phyloP scores from a whole-genome alignment of 2,797 vertebrate genomes.

The Chanos chanos region DNA sequence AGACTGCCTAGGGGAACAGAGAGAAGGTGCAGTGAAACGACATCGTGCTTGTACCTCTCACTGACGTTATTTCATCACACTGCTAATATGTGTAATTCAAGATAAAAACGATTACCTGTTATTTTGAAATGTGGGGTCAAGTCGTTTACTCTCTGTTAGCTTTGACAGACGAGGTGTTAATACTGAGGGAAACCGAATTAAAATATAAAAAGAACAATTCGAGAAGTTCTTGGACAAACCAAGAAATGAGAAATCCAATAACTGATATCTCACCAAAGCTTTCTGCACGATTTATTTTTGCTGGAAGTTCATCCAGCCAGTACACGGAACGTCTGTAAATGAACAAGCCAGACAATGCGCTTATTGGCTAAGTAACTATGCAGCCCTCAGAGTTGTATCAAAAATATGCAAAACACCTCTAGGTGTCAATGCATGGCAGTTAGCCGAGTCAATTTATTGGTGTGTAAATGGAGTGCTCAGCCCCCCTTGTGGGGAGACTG shows the following conservation, averaged over 20 bases:
- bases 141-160: conserved; percentile 51
- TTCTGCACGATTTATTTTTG: conserved; percentile 15
- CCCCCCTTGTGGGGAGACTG: background rate
- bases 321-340: conserved; percentile 65
- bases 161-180: conserved; percentile 58
- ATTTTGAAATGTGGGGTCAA: conserved; percentile 30
- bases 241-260: background rate
- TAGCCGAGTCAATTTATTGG: background rate
- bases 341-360: conserved; percentile 2
- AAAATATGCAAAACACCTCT: background rate
- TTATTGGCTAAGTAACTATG: too few species aligned
- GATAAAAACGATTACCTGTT: conserved; percentile 52
- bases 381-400: too few species aligned
- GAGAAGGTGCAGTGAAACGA: too few species aligned
- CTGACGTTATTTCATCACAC: background rate
- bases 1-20: conserved; percentile 45
- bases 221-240: background rate
- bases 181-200: conserved; percentile 45
- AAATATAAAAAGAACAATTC: background rate
- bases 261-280: conserved; percentile 44
- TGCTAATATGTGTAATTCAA: background rate
- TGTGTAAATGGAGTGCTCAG: background rate
- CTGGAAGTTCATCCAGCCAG: conserved; percentile 65
- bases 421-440: background rate
- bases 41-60: too few species aligned